phyloP scores from a whole-genome alignment of 1,140 invertebrate genomes.

The Hetaerina americana region DNA sequence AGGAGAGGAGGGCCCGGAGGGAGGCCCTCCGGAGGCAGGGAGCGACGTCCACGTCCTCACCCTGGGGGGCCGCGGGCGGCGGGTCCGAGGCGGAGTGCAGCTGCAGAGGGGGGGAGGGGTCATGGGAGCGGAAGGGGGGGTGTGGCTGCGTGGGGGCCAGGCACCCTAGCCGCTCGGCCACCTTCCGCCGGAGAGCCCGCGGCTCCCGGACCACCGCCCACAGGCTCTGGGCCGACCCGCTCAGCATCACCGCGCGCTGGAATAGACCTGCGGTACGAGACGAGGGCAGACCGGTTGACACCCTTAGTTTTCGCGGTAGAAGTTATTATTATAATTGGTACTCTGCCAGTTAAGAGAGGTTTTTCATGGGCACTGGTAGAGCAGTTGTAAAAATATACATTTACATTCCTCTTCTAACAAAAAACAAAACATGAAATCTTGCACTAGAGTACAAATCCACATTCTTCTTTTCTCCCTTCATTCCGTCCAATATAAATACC shows the following conservation, averaged over 20 bases:
- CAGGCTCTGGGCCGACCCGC: slow-evolving; percentile 73
- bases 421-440: too few species aligned
- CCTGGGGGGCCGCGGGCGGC: neutral
- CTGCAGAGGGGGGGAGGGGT: neutral
- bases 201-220: slow-evolving; percentile 68
- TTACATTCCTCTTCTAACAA: too few species aligned
- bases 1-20: slow-evolving; percentile 42
- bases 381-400: too few species aligned
- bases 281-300: too few species aligned
- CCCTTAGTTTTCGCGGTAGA: too few species aligned
- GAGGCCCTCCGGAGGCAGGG: slow-evolving; percentile 37
- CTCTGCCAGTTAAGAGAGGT: too few species aligned
- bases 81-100: neutral
- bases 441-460: too few species aligned
- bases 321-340: too few species aligned
- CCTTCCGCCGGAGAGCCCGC: slow-evolving; percentile 48
- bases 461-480: too few species aligned
- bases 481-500: too few species aligned
- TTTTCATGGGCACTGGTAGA: too few species aligned
- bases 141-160: slow-evolving; percentile 16
- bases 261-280: slow-evolving; percentile 52
- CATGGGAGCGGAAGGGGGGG: neutral
- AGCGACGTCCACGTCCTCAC: slow-evolving; percentile 32
- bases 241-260: slow-evolving; percentile 69
- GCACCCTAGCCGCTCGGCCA: slow-evolving; percentile 58